Evolutionary conservation across 2,113 vertebrate species (phyloP), one percentile per base, ranked within the genome.

Genomic region (Prunella himalayana): DNA sequence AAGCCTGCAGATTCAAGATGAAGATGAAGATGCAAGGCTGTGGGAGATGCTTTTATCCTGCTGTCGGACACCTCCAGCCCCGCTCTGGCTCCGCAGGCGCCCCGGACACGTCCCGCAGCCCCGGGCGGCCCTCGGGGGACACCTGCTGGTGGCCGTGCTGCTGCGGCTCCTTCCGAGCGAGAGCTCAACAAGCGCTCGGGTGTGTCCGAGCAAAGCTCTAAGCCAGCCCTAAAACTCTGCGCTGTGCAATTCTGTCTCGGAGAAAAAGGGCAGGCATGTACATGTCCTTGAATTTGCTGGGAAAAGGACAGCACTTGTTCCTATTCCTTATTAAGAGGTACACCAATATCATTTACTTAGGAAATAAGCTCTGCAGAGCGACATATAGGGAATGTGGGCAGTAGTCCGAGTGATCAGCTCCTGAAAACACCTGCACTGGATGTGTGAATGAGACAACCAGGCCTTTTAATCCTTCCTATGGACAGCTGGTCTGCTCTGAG

Each of bases 21-120:
- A 25, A 49, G 59, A 13, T 18, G 51, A 11, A 66, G 71, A 24
- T 11, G 28, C 31, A 5, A 28, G 44, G 53, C 54, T 13, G 2
- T 4, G 33, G n/a, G 50, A 57, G 72, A 4, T 14, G 10, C 4
- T 45, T 54, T 24, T 13, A 20, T 2, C 5, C 7, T 7, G 23
- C 28, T 60, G 69, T 10, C 42, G 27, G 17, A 8, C 12, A 1
- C 15, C 28, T 19, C 7, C 37, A 4, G 15, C 39, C 33, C 22
- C 2, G 1, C 45, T 13, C 6, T 0, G 53, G 42, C 50, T 30
- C 69, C 25, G 51, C 61, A 0, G 22, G 0, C 9, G 28, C 22
- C 9, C 39, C 23, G 69, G 15, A 5, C 42, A 1, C 53, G 56
- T 17, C 68, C 68, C 2, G 68, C 57, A 15, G 47, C 39, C 11